These are phyloP conservation scores for Spisula subtruncata DNA, from an alignment of 2,888 invertebrate genomes.

Conservation along the genomic window DNA sequence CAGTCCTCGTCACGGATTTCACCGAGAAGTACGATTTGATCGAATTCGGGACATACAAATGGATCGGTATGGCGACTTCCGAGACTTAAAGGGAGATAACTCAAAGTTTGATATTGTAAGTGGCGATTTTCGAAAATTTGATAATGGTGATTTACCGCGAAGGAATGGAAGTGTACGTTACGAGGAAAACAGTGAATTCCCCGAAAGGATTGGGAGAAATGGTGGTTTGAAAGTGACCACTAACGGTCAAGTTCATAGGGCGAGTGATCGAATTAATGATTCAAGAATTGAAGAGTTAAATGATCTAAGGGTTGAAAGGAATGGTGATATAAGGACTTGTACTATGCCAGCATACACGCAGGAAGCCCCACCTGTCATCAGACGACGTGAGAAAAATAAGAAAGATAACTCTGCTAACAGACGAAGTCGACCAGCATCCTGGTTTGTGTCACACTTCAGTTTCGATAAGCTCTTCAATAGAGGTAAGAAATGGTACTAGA, in stretches of 20 bases:
- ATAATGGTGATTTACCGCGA: slow-evolving; percentile 14
- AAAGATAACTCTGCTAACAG: slow-evolving; percentile 66
- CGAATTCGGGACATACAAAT: slow-evolving; percentile 37
- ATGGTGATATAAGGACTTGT: slow-evolving; percentile 45
- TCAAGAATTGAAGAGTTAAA: slow-evolving; percentile 27
- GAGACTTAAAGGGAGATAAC: background rate
- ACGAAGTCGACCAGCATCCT: slow-evolving; percentile 67
- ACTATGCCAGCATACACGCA: slow-evolving; percentile 44
- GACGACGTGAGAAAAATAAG: slow-evolving; percentile 68
- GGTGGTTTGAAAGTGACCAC: slow-evolving; percentile 6
- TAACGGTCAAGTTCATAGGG: slow-evolving; percentile 22
- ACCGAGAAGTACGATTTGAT: slow-evolving; percentile 45
- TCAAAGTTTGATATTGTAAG: slow-evolving; percentile 23
- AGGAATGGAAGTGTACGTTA: slow-evolving; percentile 36
- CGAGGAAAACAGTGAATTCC: slow-evolving; percentile 31
- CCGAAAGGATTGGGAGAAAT: slow-evolving; percentile 23
- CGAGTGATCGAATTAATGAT: slow-evolving; percentile 30
- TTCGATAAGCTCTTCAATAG: slow-evolving; percentile 69
- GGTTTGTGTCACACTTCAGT: slow-evolving; percentile 72
- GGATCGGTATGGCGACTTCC: slow-evolving; percentile 34
- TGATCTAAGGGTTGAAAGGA: slow-evolving; percentile 42
- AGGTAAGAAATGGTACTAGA: slow-evolving; percentile 53
- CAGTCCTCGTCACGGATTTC: slow-evolving; percentile 39
- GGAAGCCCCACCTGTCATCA: slow-evolving; percentile 63
- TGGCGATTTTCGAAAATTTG: slow-evolving; percentile 38